Percentiles rank a stretch among this genome's conserved stretches.
These are phyloP conservation scores for Cistogaster globosa DNA, from an alignment of 2,888 invertebrate genomes.

Conservation along the genomic window DNA sequence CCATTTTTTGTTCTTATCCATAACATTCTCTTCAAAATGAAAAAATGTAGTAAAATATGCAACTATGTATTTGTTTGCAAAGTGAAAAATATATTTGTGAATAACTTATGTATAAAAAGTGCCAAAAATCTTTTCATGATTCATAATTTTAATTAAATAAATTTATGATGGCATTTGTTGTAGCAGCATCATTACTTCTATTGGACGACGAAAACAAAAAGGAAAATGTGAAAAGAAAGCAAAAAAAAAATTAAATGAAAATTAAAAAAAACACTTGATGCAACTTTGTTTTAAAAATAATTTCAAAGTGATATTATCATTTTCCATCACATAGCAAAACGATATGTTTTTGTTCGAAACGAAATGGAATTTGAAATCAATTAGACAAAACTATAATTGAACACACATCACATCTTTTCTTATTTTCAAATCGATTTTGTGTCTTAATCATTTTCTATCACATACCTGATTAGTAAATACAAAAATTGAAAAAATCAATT, in stretches of 20 bases:
- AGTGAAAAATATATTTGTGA: no score
- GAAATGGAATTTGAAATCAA: conserved; percentile 10
- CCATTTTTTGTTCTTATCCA: no score
- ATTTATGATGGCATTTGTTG: conserved; percentile 11
- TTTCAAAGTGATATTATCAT: conserved; percentile 26
- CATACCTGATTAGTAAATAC: no score
- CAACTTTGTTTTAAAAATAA: conserved; percentile 28
- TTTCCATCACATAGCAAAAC: conserved; percentile 41
- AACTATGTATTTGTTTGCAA: no score
- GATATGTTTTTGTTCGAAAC: conserved; percentile 24
- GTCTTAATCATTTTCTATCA: no score
- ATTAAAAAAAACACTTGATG: no score
- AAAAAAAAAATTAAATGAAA: neutral
- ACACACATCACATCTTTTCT: conserved; percentile 36
- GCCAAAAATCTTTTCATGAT: neutral
- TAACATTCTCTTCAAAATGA: no score
- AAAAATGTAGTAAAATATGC: no score
- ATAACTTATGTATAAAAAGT: no score
- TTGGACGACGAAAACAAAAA: neutral
- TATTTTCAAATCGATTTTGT: conserved; percentile 25
- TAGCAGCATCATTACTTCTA: neutral
- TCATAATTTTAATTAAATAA: neutral
- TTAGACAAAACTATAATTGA: conserved; percentile 14
- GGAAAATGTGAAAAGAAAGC: conserved; percentile 10
- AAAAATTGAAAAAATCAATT: no score